A percentile compares a stretch with the other conserved stretches of the same genome.
phyloP scores from a whole-genome alignment of 2,113 vertebrate species.

The Pyrgilauda ruficollis region DNA sequence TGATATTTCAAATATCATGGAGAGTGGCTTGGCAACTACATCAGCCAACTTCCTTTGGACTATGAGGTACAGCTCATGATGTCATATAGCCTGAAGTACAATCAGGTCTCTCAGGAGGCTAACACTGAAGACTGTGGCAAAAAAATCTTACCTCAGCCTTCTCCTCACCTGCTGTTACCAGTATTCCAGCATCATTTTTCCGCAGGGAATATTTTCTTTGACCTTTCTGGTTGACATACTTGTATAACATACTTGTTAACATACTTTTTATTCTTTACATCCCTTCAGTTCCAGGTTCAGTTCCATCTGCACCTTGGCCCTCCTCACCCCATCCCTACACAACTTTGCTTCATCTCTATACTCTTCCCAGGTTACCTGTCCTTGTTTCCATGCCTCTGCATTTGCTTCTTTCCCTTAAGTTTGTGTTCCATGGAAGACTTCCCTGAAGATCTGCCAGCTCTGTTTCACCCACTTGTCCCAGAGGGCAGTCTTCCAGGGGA shows the following conservation, averaged over 20 bases:
- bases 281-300: background rate
- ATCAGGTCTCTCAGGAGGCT: background rate
- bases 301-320: background rate
- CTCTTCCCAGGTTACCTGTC: background rate
- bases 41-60: background rate
- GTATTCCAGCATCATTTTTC: background rate
- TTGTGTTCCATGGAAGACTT: background rate
- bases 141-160: background rate
- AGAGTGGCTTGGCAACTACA: background rate
- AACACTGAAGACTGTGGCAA: background rate
- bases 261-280: background rate
- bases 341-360: rapidly evolving
- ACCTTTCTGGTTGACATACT: background rate
- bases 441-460: background rate
- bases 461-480: rapidly evolving
- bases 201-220: background rate
- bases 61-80: background rate
- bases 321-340: background rate
- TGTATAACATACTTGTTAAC: background rate
- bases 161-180: background rate
- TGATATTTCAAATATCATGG: background rate
- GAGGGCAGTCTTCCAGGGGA: background rate
- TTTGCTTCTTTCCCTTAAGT: background rate
- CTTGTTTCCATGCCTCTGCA: background rate
- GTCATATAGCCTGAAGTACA: no score